A percentile compares a stretch with the other conserved stretches of the same genome.
These are phyloP conservation scores for Falco novaeseelandiae DNA, from an alignment of 2,797 vertebrate species.

Conservation along the genomic window DNA sequence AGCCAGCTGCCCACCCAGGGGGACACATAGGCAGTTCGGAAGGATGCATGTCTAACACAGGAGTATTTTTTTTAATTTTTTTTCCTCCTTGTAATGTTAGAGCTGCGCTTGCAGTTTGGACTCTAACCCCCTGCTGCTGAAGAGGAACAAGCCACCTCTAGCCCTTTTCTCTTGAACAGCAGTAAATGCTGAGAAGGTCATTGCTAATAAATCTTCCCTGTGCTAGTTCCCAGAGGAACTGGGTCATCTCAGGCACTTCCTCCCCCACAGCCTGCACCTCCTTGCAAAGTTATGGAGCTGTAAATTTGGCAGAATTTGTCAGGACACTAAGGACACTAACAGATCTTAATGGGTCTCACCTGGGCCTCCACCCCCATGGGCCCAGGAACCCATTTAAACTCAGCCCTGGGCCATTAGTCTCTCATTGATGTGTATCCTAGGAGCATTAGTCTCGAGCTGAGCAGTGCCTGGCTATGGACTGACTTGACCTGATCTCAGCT, in stretches of 20 bases:
- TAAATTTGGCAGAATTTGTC: background rate
- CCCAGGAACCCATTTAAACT: background rate
- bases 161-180: background rate
- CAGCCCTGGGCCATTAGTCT: background rate
- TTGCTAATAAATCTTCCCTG: background rate
- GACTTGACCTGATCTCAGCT: background rate
- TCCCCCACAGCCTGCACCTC: background rate
- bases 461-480: background rate
- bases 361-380: no score
- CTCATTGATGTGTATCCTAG: background rate
- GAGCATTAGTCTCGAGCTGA: background rate
- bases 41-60: background rate
- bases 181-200: background rate
- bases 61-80: background rate
- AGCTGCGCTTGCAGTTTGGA: background rate
- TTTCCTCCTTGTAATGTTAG: background rate
- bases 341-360: background rate
- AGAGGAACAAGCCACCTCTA: fast-evolving
- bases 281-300: background rate
- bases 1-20: background rate
- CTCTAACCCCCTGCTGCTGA: background rate
- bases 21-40: fast-evolving
- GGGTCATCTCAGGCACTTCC: background rate
- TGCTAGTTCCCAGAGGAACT: background rate
- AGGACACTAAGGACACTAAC: background rate